A percentile compares a stretch with the other conserved stretches of the same genome.
phyloP scores from a whole-genome alignment of 2,797 vertebrate species.

The Anisognathus igniventris region DNA sequence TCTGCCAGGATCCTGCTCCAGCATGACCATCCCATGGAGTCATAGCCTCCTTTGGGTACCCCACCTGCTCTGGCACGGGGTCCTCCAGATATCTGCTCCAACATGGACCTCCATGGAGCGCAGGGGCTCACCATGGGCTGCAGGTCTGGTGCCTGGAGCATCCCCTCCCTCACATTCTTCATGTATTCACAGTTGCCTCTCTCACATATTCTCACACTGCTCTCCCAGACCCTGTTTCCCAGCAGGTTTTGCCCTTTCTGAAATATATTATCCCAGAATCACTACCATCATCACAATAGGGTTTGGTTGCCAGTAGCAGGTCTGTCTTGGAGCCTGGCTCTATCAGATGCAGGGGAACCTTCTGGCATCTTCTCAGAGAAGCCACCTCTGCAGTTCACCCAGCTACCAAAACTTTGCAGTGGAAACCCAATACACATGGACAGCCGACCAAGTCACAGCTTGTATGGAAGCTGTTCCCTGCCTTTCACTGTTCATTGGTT shows the following conservation, averaged over 20 bases:
- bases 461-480: neutral
- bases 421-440: neutral
- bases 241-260: neutral
- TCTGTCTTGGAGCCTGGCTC: neutral
- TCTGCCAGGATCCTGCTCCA: neutral
- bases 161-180: neutral
- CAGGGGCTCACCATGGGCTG: neutral
- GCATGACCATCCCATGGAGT: neutral
- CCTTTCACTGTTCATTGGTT: neutral
- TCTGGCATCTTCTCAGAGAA: neutral
- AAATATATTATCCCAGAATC: neutral
- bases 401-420: neutral
- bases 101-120: fast-evolving
- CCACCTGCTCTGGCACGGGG: neutral
- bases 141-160: neutral
- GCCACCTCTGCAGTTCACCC: neutral
- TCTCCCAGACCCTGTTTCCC: neutral
- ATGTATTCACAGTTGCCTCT: neutral
- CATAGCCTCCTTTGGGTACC: neutral
- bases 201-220: neutral
- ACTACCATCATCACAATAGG: fast-evolving
- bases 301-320: neutral
- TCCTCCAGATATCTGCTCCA: neutral
- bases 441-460: neutral
- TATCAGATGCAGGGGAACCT: neutral